Base-by-base conservation (phyloP, 2,113 vertebrate species). In the Dolichallabes microphthalmus region DNA sequence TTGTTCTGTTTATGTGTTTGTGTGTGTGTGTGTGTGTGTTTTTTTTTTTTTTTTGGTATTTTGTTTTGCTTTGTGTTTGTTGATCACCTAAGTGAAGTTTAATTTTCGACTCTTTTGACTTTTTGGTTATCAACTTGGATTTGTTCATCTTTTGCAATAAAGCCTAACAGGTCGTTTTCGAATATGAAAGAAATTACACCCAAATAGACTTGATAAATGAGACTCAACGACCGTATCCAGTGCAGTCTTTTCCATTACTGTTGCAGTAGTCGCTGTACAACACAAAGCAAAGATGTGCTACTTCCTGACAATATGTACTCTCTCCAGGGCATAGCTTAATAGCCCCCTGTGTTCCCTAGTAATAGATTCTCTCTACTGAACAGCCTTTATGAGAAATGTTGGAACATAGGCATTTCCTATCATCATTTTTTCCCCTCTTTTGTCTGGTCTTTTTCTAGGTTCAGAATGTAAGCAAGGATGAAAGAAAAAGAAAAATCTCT, bases 261-360 rank as follows among this genome's bases (percentile, higher is more conserved):
- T 60, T 79, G 30, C 76, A 39, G 17, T 60, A 58, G 53, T 17
- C 14, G 17, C n/a, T 76, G 73, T 53, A 60, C 55, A 35, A 32
- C 55, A 20, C 76, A 79, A 79, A 79, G 76, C 39, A 1, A 25
- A 74, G 71, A 50, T 50, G 39, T 79, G 55, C 32, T 60, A 79
- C 57, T 60, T 60, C 55, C 76, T 79, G 76, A 39, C 76, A 79
- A 79, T 32, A 78, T 30, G 55, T 79, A 8, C 30, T 79, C 55
- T 60, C 55, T 60, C 76, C 76, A 60, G 76, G 76, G 55, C 19
- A 79, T 32, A 79, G 30, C 55, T 79, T 79, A 79, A 79, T 79
- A 57, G 19, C 20, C 57, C 55, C 55, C 76, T 12, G 32, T 79
- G 76, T 39, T 60, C 32, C 2, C 53, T 79, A 79, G 30, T 79